Conservation (phyloP, 2,797 vertebrate genomes). For the Fistularia tabacaria region DNA sequence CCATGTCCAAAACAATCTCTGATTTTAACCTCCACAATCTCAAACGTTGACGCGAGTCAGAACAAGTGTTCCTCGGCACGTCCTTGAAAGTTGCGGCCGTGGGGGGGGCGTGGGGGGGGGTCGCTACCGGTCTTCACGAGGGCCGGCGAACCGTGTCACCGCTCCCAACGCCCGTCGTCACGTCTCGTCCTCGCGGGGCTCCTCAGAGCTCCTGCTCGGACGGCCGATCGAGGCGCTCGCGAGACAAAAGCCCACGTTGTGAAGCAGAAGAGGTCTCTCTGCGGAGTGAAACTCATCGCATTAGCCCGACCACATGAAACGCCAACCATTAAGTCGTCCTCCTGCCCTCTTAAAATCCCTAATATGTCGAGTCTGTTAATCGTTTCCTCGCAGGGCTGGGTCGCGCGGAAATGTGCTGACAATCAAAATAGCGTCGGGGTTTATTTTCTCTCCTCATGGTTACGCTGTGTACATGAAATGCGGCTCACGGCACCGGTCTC, state of each 20-base stretch:
- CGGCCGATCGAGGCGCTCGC: too few species aligned
- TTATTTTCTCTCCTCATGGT: constrained; percentile 66
- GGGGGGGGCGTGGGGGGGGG: too few species aligned
- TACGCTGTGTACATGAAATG: constrained; percentile 59
- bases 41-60: too few species aligned
- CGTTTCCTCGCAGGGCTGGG: constrained; percentile 50
- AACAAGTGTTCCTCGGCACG: too few species aligned
- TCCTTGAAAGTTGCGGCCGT: too few species aligned
- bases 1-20: too few species aligned
- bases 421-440: constrained; percentile 62
- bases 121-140: too few species aligned
- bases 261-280: constrained; percentile 29
- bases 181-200: too few species aligned
- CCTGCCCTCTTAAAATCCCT: constrained; percentile 48
- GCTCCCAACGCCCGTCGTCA: too few species aligned
- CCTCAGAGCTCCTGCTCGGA: too few species aligned
- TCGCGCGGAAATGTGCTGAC: constrained; percentile 64
- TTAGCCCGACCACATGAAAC: constrained; percentile 58
- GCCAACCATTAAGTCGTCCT: constrained; percentile 61
- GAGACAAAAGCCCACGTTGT: constrained; percentile 38
- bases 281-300: constrained; percentile 63
- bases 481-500: constrained; percentile 38
- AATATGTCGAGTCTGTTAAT: constrained; percentile 59
- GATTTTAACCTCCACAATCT: too few species aligned
- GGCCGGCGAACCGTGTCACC: too few species aligned